phyloP scores from a whole-genome alignment of 2,797 vertebrate genomes.

The Antrozous pallidus region DNA sequence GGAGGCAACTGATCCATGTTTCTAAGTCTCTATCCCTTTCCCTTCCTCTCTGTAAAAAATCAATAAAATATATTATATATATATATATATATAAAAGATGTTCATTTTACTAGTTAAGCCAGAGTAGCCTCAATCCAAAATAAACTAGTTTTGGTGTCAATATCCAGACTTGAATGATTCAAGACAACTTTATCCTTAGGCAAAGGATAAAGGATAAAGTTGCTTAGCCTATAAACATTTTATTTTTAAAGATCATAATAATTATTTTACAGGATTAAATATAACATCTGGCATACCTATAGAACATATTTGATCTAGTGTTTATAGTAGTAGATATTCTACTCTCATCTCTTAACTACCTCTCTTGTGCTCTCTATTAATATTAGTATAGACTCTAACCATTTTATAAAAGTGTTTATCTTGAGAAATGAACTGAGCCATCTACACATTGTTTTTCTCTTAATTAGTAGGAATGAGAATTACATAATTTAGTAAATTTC shows the following conservation, averaged over 20 bases:
- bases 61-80: no score
- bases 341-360: neutral
- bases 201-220: no score
- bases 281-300: neutral
- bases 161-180: neutral
- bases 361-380: neutral
- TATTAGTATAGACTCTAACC: neutral
- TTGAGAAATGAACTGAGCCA: neutral
- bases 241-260: neutral
- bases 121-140: neutral
- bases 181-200: neutral
- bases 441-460: neutral
- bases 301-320: neutral
- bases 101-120: conserved; percentile 27
- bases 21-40: no score
- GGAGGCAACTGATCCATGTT: no score
- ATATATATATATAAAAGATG: no score
- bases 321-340: neutral
- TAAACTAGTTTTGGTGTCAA: conserved; percentile 19
- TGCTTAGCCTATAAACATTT: neutral
- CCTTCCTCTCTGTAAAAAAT: no score
- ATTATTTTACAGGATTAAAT: conserved; percentile 21
- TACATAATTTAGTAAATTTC: neutral
- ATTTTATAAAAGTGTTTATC: neutral
- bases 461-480: conserved; percentile 26